phyloP scores from a whole-genome alignment of 2,888 invertebrate genomes.

The Smittia aterrima region DNA sequence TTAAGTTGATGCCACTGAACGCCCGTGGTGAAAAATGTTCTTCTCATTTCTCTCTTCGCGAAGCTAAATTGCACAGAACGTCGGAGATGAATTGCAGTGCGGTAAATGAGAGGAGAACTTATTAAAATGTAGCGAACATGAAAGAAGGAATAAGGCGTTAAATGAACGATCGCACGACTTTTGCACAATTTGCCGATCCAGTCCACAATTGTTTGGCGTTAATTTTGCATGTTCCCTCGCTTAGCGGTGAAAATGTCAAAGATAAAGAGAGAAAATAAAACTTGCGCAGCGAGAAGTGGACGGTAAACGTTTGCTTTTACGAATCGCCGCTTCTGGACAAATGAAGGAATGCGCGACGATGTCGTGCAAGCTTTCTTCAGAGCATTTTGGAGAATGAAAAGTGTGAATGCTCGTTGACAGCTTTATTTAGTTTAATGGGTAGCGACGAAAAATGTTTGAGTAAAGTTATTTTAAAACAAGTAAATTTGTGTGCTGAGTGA shows the following conservation, averaged over 20 bases:
- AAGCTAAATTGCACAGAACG: neutral
- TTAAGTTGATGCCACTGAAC: constrained; percentile 14
- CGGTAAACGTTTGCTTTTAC: neutral
- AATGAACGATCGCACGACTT: constrained; percentile 34
- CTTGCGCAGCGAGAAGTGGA: constrained; percentile 4
- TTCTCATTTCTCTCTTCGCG: neutral
- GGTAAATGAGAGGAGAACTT: neutral
- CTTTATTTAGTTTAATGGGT: too few relatives aligned
- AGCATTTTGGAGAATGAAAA: too few relatives aligned
- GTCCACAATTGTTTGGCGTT: constrained; percentile 2
- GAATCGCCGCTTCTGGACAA: constrained; percentile 13
- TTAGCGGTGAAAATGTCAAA: constrained; percentile 32
- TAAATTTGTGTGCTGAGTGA: too few relatives aligned
- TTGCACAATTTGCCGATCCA: neutral
- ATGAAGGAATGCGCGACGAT: neutral
- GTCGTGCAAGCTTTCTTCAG: too few relatives aligned
- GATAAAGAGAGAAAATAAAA: constrained; percentile 7
- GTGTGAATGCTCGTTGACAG: neutral
- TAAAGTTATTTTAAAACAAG: too few relatives aligned
- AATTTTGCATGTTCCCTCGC: constrained; percentile 22
- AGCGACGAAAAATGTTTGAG: too few relatives aligned
- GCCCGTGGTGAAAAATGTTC: constrained; percentile 8
- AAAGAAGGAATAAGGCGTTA: constrained; percentile 21
- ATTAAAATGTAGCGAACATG: constrained; percentile 28
- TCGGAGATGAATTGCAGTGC: neutral